Base-by-base conservation (phyloP, 92 coral and sea anemone genomes). In the Isaurus tuberculatus region DNA sequence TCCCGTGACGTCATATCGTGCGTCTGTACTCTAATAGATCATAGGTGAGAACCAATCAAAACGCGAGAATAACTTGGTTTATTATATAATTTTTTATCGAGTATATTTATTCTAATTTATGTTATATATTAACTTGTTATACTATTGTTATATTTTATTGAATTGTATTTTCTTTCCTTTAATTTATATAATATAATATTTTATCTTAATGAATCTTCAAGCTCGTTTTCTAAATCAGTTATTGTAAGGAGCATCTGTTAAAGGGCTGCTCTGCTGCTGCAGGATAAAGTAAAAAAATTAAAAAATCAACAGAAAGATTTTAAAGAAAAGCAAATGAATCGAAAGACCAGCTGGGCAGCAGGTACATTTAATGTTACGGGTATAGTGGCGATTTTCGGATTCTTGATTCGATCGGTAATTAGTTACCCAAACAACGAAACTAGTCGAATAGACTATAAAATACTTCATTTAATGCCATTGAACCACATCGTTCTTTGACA, bases 331-430 rank as follows among this genome's bases (percentile, higher is more conserved):
- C 30, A 23, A 36, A 23, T 30, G 69, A 75, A 75, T 57, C n/a
- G 13, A 75, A 66, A 17, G 57, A 77, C 82, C 49, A 37, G 82
- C 22, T 55, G 5, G 32, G 43, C 9, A 26, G 31, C 82, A 27
- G 82, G 82, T 77, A 32, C 69, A 40, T 15, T 28, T 23, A 26
- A 26, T 55, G 60, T 20, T 8, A 57, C 55, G 53, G 51, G 70
- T 77, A 22, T 57, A 34, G 36, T 57, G 69, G 82, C 48, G 43
- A 28, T 66, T 53, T 74, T 53, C 68, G 25, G 55, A 27, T 19
- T 31, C 19, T 15, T 0, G 27, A 63, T 73, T 23, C 20, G 42
- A 25, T 22, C 68, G 55, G 16, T 33, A 36, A 32, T 36, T 31
- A 55, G 14, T 3, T 10, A 32, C 33, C 13, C 32, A 32, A 34